A percentile compares a stretch with the other conserved stretches of the same genome.
Conservation (phyloP, 2,888 invertebrate genomes). For the Drosophila prolongata region DNA sequence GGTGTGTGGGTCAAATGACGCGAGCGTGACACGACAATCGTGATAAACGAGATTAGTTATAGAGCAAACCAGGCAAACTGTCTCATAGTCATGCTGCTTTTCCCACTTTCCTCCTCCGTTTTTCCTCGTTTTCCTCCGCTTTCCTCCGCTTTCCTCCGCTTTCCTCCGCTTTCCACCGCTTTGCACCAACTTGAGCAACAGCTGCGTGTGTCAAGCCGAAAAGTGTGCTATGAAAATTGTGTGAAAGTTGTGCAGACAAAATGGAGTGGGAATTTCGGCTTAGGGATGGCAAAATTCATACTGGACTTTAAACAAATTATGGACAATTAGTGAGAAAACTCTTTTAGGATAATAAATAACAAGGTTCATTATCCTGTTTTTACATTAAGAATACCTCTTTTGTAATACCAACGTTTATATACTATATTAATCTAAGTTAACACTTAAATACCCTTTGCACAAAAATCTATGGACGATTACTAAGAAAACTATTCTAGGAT, state of each 20-base stretch:
- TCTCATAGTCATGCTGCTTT: conserved; percentile 22
- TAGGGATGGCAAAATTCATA: not conserved
- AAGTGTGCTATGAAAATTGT: conserved; percentile 69
- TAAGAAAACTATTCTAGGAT: no score
- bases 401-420: no score
- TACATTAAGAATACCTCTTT: no score
- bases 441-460: no score
- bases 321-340: no score
- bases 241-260: conserved; percentile 51
- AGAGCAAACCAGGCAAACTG: conserved; percentile 47
- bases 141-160: no score
- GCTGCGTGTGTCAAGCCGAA: conserved; percentile 59
- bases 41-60: conserved; percentile 68
- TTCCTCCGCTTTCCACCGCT: not conserved
- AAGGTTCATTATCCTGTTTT: no score
- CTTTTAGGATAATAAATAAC: no score
- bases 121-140: no score
- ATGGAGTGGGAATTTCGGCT: conserved; percentile 16
- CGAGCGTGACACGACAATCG: conserved; percentile 74
- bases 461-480: no score
- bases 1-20: conserved; percentile 68
- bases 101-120: not conserved
- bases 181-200: conserved; percentile 52
- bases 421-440: no score
- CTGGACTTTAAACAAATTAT: not conserved